phyloP scores from a whole-genome alignment of 2,888 invertebrate genomes.

The Ophion slaviceki region DNA sequence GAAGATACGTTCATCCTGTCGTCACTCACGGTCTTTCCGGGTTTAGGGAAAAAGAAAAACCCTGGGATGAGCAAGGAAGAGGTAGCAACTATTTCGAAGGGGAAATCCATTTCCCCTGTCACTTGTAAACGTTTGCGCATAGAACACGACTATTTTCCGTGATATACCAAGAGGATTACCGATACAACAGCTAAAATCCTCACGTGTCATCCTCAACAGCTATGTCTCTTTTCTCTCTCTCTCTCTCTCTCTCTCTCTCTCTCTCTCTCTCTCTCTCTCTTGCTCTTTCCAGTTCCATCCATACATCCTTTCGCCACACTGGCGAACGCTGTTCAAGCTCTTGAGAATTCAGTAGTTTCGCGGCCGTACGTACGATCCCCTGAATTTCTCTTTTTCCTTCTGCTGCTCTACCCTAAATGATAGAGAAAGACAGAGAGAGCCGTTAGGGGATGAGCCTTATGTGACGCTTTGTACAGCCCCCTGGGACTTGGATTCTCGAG shows the following conservation, averaged over 20 bases:
- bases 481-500: conserved; percentile 66
- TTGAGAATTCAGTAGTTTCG: conserved; percentile 42
- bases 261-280: conserved; percentile 8
- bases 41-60: conserved; percentile 18
- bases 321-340: conserved; percentile 26
- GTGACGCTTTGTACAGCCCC: conserved; percentile 72
- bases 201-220: conserved; percentile 52
- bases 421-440: conserved; percentile 58
- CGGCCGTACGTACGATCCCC: conserved; percentile 18
- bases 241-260: conserved; percentile 16
- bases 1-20: conserved; percentile 34
- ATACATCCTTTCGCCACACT: conserved; percentile 25
- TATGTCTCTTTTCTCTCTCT: not conserved
- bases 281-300: conserved; percentile 12
- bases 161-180: conserved; percentile 62
- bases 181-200: conserved; percentile 58
- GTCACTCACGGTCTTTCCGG: conserved; percentile 25
- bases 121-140: conserved; percentile 38
- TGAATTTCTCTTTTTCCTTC: conserved; percentile 23
- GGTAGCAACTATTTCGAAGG: not conserved
- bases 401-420: conserved; percentile 1
- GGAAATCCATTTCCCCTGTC: conserved; percentile 1
- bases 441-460: conserved; percentile 77
- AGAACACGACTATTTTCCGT: conserved; percentile 31
- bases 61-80: conserved; percentile 4